Evolutionary conservation across 2,888 invertebrate genomes (phyloP).

Genomic region (Erebia epiphron): DNA sequence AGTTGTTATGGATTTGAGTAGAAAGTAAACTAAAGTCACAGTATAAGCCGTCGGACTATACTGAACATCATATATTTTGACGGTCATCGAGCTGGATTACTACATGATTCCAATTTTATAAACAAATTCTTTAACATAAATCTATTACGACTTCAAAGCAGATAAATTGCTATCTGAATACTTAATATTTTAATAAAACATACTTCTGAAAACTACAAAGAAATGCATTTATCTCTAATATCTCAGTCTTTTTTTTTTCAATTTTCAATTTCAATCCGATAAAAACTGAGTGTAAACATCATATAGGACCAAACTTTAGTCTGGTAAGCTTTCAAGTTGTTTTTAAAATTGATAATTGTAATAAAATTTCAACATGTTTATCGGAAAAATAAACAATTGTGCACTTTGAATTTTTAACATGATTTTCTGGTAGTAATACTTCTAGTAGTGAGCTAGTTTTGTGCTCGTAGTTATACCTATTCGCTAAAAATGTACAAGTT

Average conservation of each 20-base stretch:
- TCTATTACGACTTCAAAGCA: background rate
- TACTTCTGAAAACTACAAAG: background rate
- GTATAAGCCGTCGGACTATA: no score
- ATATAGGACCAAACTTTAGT: background rate
- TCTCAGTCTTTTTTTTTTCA: background rate
- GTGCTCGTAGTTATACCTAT: background rate
- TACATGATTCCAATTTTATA: no score
- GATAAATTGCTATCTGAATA: background rate
- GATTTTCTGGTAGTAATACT: background rate
- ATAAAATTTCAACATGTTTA: background rate
- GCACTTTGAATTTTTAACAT: background rate
- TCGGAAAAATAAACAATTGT: background rate
- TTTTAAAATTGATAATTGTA: background rate
- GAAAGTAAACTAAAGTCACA: no score
- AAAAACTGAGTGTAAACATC: conserved; percentile 7
- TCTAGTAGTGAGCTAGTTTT: background rate
- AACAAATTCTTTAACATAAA: background rate
- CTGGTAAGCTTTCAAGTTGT: conserved; percentile 4
- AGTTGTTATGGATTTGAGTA: no score
- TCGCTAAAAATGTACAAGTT: no score
- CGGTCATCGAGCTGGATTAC: no score
- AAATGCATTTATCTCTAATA: background rate
- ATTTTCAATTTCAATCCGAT: no score
- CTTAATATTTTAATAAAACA: background rate
- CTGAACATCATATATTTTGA: no score